Evolutionary conservation across 2,797 vertebrate genomes (phyloP).

Genomic region (Margarornis squamiger): DNA sequence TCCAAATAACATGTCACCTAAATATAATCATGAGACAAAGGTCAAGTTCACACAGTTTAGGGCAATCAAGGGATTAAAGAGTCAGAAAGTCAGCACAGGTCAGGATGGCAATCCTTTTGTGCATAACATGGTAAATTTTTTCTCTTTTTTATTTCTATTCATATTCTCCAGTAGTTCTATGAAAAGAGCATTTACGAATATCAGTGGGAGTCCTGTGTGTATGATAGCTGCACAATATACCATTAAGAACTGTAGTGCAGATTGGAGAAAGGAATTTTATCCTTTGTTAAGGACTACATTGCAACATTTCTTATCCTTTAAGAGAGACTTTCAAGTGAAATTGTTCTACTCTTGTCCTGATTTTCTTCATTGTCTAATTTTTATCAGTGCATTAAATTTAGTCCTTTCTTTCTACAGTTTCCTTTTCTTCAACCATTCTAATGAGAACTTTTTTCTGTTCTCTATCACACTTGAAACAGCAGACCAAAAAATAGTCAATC

Average conservation of each 20-base stretch:
- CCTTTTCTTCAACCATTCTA: not conserved
- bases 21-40: not conserved
- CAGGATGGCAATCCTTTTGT: not conserved
- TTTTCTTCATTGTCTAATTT: not conserved
- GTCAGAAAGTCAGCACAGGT: not conserved
- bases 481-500: not conserved
- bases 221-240: not conserved
- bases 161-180: not conserved
- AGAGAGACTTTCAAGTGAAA: not conserved
- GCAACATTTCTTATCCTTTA: not conserved
- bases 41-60: not conserved
- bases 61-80: not conserved
- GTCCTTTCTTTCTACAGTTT: not conserved
- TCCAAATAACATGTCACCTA: not conserved
- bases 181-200: slow-evolving; percentile 3
- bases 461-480: not conserved
- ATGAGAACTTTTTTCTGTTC: not conserved
- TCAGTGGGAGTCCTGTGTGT: not conserved
- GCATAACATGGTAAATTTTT: not conserved
- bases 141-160: slow-evolving; percentile 13
- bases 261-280: not conserved
- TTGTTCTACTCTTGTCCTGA: not conserved
- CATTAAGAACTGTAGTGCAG: not conserved
- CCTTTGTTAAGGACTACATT: not conserved
- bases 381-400: not conserved